These are phyloP conservation scores for Grallaria varia DNA, from an alignment of 2,113 vertebrate species.

Conservation along the genomic window DNA sequence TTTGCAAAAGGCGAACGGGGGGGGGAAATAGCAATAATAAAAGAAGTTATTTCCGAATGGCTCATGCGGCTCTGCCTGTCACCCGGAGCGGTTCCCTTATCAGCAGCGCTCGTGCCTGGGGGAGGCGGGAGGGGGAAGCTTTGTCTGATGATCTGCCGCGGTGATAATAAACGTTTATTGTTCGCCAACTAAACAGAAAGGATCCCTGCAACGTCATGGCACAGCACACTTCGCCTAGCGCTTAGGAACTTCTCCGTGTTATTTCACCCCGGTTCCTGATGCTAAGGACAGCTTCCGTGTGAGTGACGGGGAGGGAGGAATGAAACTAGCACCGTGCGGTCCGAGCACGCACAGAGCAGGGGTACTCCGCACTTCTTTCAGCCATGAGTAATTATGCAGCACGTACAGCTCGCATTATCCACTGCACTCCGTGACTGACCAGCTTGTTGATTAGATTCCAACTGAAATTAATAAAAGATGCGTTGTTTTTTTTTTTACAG, in stretches of 20 bases:
- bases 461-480: slow-evolving; percentile 16
- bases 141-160: slow-evolving; percentile 76
- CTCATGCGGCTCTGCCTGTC: slow-evolving; percentile 48
- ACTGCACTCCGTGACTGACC: slow-evolving; percentile 56
- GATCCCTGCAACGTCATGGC: slow-evolving; percentile 69
- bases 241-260: slow-evolving; percentile 71
- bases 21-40: background rate
- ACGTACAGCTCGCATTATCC: slow-evolving; percentile 53
- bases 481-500: background rate
- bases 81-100: slow-evolving; percentile 49
- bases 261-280: slow-evolving; percentile 39
- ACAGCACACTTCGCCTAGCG: slow-evolving; percentile 49
- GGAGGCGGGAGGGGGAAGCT: slow-evolving; percentile 65
- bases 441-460: slow-evolving; percentile 57
- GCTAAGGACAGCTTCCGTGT: slow-evolving; percentile 43
- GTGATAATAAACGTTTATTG: slow-evolving; percentile 73
- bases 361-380: slow-evolving; percentile 64
- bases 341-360: slow-evolving; percentile 61
- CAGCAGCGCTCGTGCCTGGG: slow-evolving; percentile 61
- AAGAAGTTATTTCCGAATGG: slow-evolving; percentile 64
- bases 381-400: slow-evolving; percentile 67
- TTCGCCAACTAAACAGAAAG: slow-evolving; percentile 68
- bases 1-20: background rate
- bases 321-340: slow-evolving; percentile 37
- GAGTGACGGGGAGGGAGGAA: slow-evolving; percentile 23